Base-by-base conservation (phyloP, 2,113 vertebrate species). In the Malaclemys terrapin region DNA sequence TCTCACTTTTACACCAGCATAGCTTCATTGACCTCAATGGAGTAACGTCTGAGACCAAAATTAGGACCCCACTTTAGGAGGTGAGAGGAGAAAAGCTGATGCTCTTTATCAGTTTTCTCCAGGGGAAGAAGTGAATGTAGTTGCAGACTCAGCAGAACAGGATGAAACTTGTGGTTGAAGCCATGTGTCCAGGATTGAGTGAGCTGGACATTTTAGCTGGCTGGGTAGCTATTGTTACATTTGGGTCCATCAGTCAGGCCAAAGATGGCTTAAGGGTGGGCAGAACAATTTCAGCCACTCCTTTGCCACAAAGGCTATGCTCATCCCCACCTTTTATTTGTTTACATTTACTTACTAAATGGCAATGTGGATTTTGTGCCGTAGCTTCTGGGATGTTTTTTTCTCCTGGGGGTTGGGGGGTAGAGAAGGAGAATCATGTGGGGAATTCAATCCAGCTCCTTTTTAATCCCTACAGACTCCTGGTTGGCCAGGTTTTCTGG, bases 1-100 rank as follows among this genome's bases (percentile, higher is more conserved):
- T 93, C 96, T 91, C 72, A 80, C 72, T 84, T 93, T 89, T 95
- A 88, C 72, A 91, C 81, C 89, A 95, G 12, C 65, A 62, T 92
- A 94, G 19, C 49, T 89, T 53, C 53, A 80, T 6, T 78, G 81
- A 53, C 0, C 3, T 88, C 42, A 13, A 6, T 59, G 85, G 49
- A 10, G 75, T 49, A 82, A 80, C 81, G 89, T 45, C 82, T 22
- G 87, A 80, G 10, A 52, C 42, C 42, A 90, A 92, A 84, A 80
- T 78, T 22, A 72, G 52, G 29, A 88, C 84, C 45, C 25, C 4
- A 20, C 8, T 27, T 17, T 47, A 16, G 72, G 53, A 75, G 12
- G 8, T 2, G 2, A 3, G 9, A 22, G 4, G 62, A 49, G 0
- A 0, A 93, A 72, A 90, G 6, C 2, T 29, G 59, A 20, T n/a